Conservation (phyloP, 2,113 vertebrate genomes). For the Nicator chloris region DNA sequence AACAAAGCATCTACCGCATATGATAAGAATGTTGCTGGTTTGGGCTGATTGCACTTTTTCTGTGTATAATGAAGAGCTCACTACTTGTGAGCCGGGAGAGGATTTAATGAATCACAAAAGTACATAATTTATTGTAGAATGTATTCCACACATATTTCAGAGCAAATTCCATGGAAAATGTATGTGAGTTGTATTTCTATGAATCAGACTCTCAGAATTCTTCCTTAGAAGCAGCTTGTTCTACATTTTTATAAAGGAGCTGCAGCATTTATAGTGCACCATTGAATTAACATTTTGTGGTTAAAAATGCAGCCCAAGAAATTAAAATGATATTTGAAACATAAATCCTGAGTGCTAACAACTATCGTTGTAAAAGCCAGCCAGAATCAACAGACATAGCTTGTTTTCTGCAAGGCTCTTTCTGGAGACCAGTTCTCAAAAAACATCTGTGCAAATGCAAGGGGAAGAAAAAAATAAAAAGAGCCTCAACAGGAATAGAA, state of each 20-base stretch:
- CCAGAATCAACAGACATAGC: conserved; percentile 78
- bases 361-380: conserved; percentile 68
- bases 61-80: conserved; percentile 32
- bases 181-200: conserved; percentile 55
- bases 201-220: conserved; percentile 65
- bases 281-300: conserved; percentile 76
- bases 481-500: conserved; percentile 65
- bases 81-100: conserved; percentile 10
- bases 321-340: conserved; percentile 82
- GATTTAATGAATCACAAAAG: conserved; percentile 64
- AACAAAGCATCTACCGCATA: not conserved
- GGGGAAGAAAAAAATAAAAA: not conserved
- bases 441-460: conserved; percentile 73
- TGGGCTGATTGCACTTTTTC: conserved; percentile 26
- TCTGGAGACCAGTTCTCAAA: conserved; percentile 70
- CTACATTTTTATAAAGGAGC: conserved; percentile 60
- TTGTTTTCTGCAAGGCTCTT: conserved; percentile 75
- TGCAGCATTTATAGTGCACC: conserved; percentile 61
- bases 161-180: conserved; percentile 68
- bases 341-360: conserved; percentile 80
- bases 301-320: conserved; percentile 72
- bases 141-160: conserved; percentile 59
- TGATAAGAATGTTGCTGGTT: not conserved
- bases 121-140: conserved; percentile 60
- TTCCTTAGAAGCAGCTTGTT: conserved; percentile 70